Base-by-base conservation (phyloP, 1,140 invertebrate species). In the Mylabris phalerata region DNA sequence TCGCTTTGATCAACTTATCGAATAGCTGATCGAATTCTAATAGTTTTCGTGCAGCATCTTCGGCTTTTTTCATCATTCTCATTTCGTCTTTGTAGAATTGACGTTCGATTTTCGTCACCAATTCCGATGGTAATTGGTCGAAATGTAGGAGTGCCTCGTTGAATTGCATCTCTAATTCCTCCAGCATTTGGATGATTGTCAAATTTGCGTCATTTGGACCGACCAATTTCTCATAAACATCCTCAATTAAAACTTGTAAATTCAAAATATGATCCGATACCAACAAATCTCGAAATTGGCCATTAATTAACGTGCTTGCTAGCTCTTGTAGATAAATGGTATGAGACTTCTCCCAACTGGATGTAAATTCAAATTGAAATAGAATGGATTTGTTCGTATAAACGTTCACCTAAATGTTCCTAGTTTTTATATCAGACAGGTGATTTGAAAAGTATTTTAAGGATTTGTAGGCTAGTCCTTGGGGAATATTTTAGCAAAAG, bases 151-250 rank as follows among this genome's bases (percentile, higher is more conserved):
- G 80, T 41, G 55, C 63, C 11, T 63, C 49, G 9, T 59, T 54
- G 45, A 84, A 82, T 45, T 75, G 77, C 49, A 75, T 77, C 71
- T 87, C 84, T 41, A 86, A 77, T 50, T 78, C 75, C 66, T 77
- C 80, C 78, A 84, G 81, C 75, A 81, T 85, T 62, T 71, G 73
- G 63, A 72, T 80, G 48, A 71, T 75, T 62, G 74, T 78, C 48
- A 79, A 74, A 57, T 77, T 75, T 57, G 65, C 77, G 62, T 80
- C 80, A 68, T 77, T 84, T 60, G 74, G 73, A 50, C 71, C 80
- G 55, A 86, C 77, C 40, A 82, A 75, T 59, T 77, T 77, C 66
- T 85, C 82, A 65, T 84, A 87, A 9, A 84, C 78, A 51, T 83
- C 82, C 66, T 86, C 82, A 19, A 86, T 75, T 64, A 80, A 83